These are phyloP conservation scores for Cariama cristata DNA, from an alignment of 2,113 vertebrate genomes.

Conservation along the genomic window DNA sequence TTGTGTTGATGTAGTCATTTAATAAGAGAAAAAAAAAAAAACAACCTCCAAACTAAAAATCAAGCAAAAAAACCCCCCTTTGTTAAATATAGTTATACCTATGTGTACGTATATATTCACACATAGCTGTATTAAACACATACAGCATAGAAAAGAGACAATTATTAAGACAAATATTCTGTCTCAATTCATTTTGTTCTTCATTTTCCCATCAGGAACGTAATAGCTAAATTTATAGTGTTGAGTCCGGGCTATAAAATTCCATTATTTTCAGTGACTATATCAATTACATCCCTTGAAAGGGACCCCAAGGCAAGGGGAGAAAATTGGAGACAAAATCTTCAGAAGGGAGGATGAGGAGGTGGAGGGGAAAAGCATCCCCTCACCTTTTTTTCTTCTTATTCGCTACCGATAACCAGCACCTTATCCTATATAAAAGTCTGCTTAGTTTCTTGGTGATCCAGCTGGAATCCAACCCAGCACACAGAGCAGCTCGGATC, in stretches of 20 bases:
- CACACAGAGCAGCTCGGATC: not conserved
- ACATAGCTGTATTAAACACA: constrained; percentile 28
- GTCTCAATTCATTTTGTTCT: constrained; percentile 77
- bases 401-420: not conserved
- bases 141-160: constrained; percentile 64
- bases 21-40: not conserved
- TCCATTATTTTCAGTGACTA: constrained; percentile 74
- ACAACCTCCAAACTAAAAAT: not conserved
- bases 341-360: constrained; percentile 11
- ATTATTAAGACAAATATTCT: constrained; percentile 78
- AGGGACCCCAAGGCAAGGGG: constrained; percentile 57
- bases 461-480: not conserved
- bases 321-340: constrained; percentile 59
- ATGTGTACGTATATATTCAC: not conserved
- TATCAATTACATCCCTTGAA: constrained; percentile 72
- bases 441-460: not conserved
- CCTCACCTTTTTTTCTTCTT: not conserved
- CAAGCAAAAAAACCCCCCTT: not conserved
- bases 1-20: not conserved
- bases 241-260: constrained; percentile 75
- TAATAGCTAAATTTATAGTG: constrained; percentile 78
- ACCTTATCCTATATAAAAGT: not conserved
- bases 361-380: not conserved
- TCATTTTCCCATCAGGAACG: constrained; percentile 74
- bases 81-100: not conserved